Percentiles rank a stretch among this genome's conserved stretches.
phyloP scores from a whole-genome alignment of 1,140 invertebrate species.

The Scaptomyza montana region DNA sequence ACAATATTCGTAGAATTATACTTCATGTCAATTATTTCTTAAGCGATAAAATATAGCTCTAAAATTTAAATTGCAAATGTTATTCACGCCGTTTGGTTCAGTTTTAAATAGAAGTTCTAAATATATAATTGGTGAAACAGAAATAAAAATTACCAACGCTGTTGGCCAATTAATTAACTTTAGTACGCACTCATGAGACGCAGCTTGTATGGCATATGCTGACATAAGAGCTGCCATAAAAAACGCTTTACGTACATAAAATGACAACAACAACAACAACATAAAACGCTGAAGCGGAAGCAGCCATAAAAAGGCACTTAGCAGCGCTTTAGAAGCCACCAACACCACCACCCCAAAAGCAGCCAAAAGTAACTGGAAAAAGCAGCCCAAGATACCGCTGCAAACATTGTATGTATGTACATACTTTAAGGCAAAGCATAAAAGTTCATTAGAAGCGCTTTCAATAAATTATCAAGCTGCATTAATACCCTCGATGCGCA shows the following conservation, averaged over 20 bases:
- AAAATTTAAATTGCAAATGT: background rate
- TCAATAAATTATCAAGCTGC: conserved; percentile 80
- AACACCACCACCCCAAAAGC: background rate
- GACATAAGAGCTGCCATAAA: conserved; percentile 59
- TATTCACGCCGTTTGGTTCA: background rate
- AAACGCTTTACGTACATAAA: conserved; percentile 46
- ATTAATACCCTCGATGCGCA: conserved; percentile 62
- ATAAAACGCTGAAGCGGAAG: conserved; percentile 43
- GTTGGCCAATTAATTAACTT: conserved; percentile 75
- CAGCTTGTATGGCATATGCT: conserved; percentile 61
- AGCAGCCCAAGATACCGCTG: background rate
- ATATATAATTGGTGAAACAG: conserved; percentile 58
- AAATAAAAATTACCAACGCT: conserved; percentile 41
- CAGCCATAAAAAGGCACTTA: conserved; percentile 63
- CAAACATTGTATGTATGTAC: background rate
- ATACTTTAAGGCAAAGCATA: conserved; percentile 55
- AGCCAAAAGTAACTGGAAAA: conserved; percentile 14
- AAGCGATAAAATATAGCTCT: background rate
- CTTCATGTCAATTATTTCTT: no score
- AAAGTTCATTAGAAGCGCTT: conserved; percentile 68
- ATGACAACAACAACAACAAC: conserved; percentile 25
- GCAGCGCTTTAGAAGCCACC: conserved; percentile 30
- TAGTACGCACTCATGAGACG: conserved; percentile 55
- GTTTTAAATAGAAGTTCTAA: background rate
- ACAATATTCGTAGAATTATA: no score